A percentile compares a stretch with the other conserved stretches of the same genome.
These are phyloP conservation scores for Petrolisthes cinctipes DNA, from an alignment of 2,888 invertebrate species.

Conservation along the genomic window DNA sequence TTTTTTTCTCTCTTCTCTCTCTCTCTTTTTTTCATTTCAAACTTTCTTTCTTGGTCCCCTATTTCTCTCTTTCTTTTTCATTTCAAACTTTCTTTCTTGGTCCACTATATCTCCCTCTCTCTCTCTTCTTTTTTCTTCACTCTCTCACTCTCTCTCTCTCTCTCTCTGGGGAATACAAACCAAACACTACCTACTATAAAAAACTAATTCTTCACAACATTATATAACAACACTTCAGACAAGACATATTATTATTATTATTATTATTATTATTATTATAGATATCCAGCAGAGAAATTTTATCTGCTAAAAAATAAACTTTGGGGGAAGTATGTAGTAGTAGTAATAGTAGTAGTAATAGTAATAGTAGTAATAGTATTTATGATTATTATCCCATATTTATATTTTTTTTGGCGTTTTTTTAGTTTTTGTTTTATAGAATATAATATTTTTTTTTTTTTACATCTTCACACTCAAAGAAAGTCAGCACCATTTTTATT, in stretches of 20 bases:
- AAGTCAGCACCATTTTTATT: constrained; percentile 4
- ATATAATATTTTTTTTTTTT: background rate
- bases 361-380: too few relatives aligned
- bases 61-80: too few relatives aligned
- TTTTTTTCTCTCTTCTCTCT: too few relatives aligned
- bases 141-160: too few relatives aligned
- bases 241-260: constrained; percentile 40
- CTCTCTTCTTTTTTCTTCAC: too few relatives aligned
- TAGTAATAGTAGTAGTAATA: too few relatives aligned
- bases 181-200: constrained; percentile 51
- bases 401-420: background rate
- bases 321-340: background rate
- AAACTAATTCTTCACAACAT: constrained; percentile 60
- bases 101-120: too few relatives aligned
- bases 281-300: background rate
- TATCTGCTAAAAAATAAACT: constrained; percentile 7
- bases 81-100: too few relatives aligned
- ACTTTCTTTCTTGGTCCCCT: too few relatives aligned
- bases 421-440: too few relatives aligned
- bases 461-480: background rate
- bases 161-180: background rate
- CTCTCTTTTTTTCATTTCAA: too few relatives aligned
- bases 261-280: background rate
- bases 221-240: constrained; percentile 58
- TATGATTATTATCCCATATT: constrained; percentile 1